Evolutionary conservation across 2,113 vertebrate species (phyloP).

Genomic region (Xiphias gladius): DNA sequence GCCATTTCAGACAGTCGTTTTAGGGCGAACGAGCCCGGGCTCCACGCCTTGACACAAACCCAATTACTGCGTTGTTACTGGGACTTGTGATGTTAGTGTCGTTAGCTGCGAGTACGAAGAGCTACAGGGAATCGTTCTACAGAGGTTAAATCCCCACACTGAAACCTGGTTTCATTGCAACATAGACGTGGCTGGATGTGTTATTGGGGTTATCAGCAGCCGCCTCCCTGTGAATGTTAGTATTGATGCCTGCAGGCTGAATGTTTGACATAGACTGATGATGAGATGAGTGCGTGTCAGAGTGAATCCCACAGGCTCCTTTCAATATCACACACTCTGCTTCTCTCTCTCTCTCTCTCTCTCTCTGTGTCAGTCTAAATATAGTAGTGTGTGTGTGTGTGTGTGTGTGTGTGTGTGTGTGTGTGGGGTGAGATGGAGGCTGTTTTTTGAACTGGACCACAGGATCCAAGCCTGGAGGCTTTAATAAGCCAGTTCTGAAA

Average conservation of each 20-base stretch:
- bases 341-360: constrained; percentile 1
- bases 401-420: constrained; percentile 1
- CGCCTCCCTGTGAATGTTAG: constrained; percentile 1
- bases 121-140: neutral
- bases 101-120: neutral
- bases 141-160: neutral
- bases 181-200: neutral
- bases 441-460: constrained; percentile 16
- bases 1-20: constrained; percentile 6
- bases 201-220: constrained; percentile 14
- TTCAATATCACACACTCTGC: constrained; percentile 36
- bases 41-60: constrained; percentile 20
- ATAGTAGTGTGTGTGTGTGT: constrained; percentile 43
- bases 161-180: neutral
- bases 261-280: constrained; percentile 40
- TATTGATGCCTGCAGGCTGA: constrained; percentile 24
- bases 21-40: constrained; percentile 7
- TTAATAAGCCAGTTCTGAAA: neutral
- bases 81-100: constrained; percentile 8
- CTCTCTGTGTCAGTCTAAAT: constrained; percentile 64
- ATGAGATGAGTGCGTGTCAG: constrained; percentile 40
- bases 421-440: neutral
- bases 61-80: constrained; percentile 8
- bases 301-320: constrained; percentile 48
- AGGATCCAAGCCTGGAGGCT: neutral